Base-by-base conservation (phyloP, 2,888 invertebrate genomes). In the Malachius bipustulatus region DNA sequence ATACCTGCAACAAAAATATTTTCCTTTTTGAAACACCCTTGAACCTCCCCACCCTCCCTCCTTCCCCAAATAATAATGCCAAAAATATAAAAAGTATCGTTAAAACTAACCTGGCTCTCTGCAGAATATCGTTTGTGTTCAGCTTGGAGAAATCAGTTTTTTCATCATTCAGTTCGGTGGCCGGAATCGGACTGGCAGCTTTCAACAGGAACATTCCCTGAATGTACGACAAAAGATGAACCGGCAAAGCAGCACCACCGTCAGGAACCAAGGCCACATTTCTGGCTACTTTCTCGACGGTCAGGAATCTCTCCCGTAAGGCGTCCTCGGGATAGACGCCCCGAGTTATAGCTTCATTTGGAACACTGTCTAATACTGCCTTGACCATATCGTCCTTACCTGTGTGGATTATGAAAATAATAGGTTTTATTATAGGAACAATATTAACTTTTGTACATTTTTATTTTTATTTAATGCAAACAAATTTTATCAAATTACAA, bases 321-420 rank as follows among this genome's bases (percentile, higher is more conserved):
- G 82, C 77, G 50, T 83, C 82, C 60, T 94, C 91, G 0, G 91
- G 85, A 57, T 76, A 85, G 11, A 96, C 84, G 4, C 96, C 96
- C 33, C 82, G 71, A 14, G 75, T 70, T 9, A 76, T 65, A 0
- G 85, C 87, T 44, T 81, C 79, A 13, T 69, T 59, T 0, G 93
- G 85, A 47, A 97, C 79, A 33, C 82, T 77, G 37, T 75, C 66
- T 26, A 93, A 56, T 2, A 94, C 77, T 0, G 79, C 75, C 27
- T 69, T 65, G 1, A 96, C 89, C 46, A 94, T 69, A 63, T 94
- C 91, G 34, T 73, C 72, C 53, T 75, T 70, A 46, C 73, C 75
- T 77, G 35, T 28, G 45, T 44, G 10, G n/a, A 19, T 19, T n/a
- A 19, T 19, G n/a, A 8, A 19, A 19, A 19, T 19, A 19, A n/a